A percentile compares a stretch with the other conserved stretches of the same genome.
phyloP scores from a whole-genome alignment of 2,888 invertebrate genomes.

The Leptarthrus brevirostris region DNA sequence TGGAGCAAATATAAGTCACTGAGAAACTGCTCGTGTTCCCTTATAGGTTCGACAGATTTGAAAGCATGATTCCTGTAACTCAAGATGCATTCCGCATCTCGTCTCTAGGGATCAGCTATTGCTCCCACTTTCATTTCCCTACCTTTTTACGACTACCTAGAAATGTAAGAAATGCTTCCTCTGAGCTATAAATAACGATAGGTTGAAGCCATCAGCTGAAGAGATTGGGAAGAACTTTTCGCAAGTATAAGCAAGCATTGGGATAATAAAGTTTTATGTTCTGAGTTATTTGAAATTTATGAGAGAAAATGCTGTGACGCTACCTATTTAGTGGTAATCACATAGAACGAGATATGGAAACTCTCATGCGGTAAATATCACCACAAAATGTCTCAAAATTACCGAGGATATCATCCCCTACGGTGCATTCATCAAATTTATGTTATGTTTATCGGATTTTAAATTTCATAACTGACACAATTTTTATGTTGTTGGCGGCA shows the following conservation, averaged over 20 bases:
- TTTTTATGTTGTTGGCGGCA: background rate
- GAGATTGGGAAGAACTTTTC: background rate
- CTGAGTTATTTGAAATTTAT: conserved; percentile 37
- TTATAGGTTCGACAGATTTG: too few relatives aligned
- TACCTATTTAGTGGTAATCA: conserved; percentile 42
- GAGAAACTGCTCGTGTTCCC: too few relatives aligned
- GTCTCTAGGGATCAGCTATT: background rate
- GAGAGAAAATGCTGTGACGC: background rate
- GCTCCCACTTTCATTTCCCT: background rate
- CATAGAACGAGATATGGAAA: conserved; percentile 6
- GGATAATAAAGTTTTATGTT: conserved; percentile 35
- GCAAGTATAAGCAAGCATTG: conserved; percentile 16
- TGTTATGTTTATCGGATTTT: background rate
- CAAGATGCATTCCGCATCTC: conserved; percentile 4
- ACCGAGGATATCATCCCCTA: background rate
- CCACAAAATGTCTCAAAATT: conserved; percentile 23
- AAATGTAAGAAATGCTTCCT: background rate
- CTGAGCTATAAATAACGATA: background rate
- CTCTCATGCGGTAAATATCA: background rate
- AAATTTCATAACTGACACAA: conserved; percentile 44
- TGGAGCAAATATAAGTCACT: too few relatives aligned
- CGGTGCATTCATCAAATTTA: background rate
- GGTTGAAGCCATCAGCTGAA: conserved; percentile 24
- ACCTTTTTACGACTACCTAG: background rate
- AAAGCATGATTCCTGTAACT: too few relatives aligned